These are phyloP conservation scores for Sapayoa aenigma DNA, from an alignment of 2,113 vertebrate species.

Conservation along the genomic window DNA sequence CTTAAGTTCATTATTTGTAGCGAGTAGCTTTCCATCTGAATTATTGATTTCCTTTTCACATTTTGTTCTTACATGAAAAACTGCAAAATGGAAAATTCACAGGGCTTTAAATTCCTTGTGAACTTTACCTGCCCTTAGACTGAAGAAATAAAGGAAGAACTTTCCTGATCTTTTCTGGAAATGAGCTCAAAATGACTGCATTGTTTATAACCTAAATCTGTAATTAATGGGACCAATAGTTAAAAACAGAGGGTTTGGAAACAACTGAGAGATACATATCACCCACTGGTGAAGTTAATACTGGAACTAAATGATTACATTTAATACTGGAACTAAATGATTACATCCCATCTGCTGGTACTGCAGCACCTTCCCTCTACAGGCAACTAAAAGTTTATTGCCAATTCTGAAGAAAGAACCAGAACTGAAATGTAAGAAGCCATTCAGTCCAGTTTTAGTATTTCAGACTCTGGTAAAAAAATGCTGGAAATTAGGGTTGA, in stretches of 20 bases:
- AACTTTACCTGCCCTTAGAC: background rate
- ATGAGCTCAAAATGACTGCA: background rate
- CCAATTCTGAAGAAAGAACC: background rate
- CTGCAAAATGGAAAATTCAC: background rate
- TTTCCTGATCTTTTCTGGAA: background rate
- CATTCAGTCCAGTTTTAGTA: background rate
- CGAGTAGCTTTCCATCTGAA: background rate
- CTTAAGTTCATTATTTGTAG: constrained; percentile 26
- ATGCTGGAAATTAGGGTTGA: background rate
- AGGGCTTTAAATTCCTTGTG: background rate
- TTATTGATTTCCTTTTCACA: constrained; percentile 15
- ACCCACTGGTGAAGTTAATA: background rate
- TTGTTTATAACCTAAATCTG: background rate
- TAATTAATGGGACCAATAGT: background rate
- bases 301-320: background rate
- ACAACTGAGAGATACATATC: background rate
- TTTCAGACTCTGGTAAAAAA: background rate
- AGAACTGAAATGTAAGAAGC: background rate
- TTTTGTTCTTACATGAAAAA: background rate
- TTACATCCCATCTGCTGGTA: background rate
- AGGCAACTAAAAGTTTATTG: background rate
- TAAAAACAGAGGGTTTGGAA: background rate
- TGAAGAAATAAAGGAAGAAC: background rate
- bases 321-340: background rate
- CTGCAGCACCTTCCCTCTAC: background rate